Conservation (phyloP, 2,113 vertebrate species). For the Sapayoa aenigma region DNA sequence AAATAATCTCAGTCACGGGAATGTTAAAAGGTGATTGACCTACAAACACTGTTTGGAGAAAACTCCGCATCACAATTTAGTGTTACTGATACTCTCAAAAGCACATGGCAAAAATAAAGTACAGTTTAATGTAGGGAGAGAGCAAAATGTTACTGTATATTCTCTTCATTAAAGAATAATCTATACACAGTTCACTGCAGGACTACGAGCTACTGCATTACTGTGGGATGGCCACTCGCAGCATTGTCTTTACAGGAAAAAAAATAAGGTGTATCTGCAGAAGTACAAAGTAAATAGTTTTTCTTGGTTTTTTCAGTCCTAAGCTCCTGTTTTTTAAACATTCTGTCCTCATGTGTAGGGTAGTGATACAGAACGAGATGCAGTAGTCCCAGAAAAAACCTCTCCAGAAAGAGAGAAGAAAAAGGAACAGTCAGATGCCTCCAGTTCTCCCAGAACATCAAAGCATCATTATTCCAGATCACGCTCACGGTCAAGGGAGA, state of each 20-base stretch:
- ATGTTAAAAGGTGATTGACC: not conserved
- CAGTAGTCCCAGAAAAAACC: conserved; percentile 75
- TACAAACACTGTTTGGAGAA: not conserved
- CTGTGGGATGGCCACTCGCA: not conserved
- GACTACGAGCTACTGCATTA: accelerated
- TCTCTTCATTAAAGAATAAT: not conserved
- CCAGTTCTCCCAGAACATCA: conserved; percentile 86
- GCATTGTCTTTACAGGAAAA: not conserved
- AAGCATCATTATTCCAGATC: conserved; percentile 93
- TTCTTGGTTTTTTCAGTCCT: not conserved
- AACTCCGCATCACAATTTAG: not conserved
- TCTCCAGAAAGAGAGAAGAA: conserved; percentile 83
- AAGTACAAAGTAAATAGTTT: not conserved
- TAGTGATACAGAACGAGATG: conserved; percentile 85
- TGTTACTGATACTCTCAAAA: not conserved
- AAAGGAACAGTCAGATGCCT: conserved; percentile 85
- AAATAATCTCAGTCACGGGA: not conserved
- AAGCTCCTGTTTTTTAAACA: not conserved
- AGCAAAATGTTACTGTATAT: not conserved
- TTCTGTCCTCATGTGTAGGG: conserved; percentile 71
- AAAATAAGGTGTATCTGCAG: not conserved
- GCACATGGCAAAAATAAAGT: not conserved
- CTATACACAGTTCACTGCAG: not conserved
- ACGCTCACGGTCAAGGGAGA: conserved; percentile 86
- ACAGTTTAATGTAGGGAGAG: not conserved